These are phyloP conservation scores for Hapalemur alaotrensis DNA, from an alignment of 2,797 vertebrate genomes.

Conservation along the genomic window DNA sequence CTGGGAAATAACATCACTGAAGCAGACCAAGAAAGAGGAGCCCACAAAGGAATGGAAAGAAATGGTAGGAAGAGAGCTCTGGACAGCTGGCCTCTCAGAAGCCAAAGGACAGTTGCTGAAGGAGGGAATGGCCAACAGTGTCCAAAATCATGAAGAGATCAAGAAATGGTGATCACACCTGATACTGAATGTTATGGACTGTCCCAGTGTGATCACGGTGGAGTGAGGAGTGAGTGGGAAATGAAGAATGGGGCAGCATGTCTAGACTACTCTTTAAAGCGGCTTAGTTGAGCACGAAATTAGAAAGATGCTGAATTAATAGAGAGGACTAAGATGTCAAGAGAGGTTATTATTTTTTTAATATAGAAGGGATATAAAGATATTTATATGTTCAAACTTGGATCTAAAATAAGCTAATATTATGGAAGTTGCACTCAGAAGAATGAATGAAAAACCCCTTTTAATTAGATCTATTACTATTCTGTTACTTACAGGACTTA, in stretches of 20 bases:
- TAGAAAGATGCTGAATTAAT: neutral
- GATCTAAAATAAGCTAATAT: neutral
- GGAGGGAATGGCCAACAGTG: neutral
- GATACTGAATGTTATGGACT: neutral
- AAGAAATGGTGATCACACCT: neutral
- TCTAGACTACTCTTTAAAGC: neutral
- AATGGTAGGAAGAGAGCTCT: neutral
- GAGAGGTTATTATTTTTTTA: neutral
- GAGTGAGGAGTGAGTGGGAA: neutral
- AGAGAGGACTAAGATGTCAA: neutral
- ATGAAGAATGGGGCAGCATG: neutral
- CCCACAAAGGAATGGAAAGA: neutral
- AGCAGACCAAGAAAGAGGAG: neutral
- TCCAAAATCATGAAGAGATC: neutral
- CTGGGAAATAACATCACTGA: neutral
- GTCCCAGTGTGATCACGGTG: neutral
- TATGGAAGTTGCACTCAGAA: neutral
- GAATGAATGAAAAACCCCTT: neutral
- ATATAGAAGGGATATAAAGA: neutral
- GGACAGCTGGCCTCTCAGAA: neutral
- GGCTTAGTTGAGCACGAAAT: neutral
- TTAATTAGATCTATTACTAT: neutral
- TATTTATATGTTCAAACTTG: neutral
- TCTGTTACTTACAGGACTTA: neutral
- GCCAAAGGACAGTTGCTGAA: neutral